Conservation (phyloP, 2,888 invertebrate species). For the Lutraria lutraria region DNA sequence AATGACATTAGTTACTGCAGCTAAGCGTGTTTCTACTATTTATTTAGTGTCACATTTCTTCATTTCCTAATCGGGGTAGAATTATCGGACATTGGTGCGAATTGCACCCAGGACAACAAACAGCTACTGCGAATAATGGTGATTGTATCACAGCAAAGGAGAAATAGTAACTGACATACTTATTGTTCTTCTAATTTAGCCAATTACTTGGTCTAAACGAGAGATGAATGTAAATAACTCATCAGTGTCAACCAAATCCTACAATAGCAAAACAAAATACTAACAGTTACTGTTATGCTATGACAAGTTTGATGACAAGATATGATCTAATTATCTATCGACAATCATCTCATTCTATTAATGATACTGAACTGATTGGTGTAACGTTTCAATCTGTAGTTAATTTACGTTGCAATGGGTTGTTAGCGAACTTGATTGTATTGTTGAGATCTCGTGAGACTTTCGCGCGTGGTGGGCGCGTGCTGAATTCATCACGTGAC, state of each 20-base stretch:
- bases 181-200: slow-evolving; percentile 31
- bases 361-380: slow-evolving; percentile 40
- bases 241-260: slow-evolving; percentile 38
- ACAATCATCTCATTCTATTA: slow-evolving; percentile 17
- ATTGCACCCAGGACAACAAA: slow-evolving; percentile 5
- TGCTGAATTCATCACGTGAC: slow-evolving; percentile 64
- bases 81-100: slow-evolving; percentile 39
- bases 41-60: slow-evolving; percentile 66
- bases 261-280: slow-evolving; percentile 32
- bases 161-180: slow-evolving; percentile 32
- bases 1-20: slow-evolving; percentile 57
- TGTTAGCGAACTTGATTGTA: slow-evolving; percentile 59
- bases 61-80: slow-evolving; percentile 46
- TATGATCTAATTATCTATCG: slow-evolving; percentile 34
- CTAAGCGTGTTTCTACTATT: slow-evolving; percentile 46
- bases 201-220: slow-evolving; percentile 30
- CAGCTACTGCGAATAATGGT: slow-evolving; percentile 6
- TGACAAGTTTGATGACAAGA: slow-evolving; percentile 40
- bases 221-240: background rate
- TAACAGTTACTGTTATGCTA: slow-evolving; percentile 33
- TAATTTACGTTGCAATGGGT: slow-evolving; percentile 57
- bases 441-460: slow-evolving; percentile 42
- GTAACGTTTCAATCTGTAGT: slow-evolving; percentile 59
- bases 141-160: slow-evolving; percentile 24
- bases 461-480: slow-evolving; percentile 64